These are phyloP conservation scores for Odontamblyopus rebecca DNA, from an alignment of 2,797 vertebrate genomes.

Conservation along the genomic window DNA sequence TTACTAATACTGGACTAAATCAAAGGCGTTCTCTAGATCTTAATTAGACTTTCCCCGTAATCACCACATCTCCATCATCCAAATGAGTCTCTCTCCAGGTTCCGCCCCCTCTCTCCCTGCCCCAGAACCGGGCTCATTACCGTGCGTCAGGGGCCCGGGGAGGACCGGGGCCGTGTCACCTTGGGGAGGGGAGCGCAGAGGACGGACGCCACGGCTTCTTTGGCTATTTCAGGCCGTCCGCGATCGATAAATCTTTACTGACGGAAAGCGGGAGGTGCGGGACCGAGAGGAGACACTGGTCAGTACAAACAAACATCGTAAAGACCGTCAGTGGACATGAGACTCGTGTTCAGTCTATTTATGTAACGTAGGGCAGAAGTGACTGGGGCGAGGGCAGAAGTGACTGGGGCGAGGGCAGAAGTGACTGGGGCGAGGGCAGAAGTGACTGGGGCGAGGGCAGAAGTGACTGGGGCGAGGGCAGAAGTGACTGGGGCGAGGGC, in stretches of 20 bases:
- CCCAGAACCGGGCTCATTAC: not conserved
- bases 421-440: not conserved
- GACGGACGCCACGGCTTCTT: constrained; percentile 4
- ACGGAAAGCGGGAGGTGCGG: not conserved
- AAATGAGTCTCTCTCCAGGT: not conserved
- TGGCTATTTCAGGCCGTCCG: not conserved
- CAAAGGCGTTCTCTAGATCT: not conserved
- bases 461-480: not conserved
- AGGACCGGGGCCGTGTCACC: constrained; percentile 9
- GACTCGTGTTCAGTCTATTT: not conserved
- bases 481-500: not conserved
- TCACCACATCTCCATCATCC: constrained; percentile 4
- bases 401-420: not conserved
- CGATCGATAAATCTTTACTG: constrained; percentile 7
- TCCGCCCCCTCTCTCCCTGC: not conserved
- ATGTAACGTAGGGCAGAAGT: not conserved
- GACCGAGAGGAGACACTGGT: not conserved
- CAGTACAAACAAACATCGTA: not conserved
- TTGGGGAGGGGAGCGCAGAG: not conserved
- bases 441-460: not conserved
- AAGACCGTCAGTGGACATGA: not conserved
- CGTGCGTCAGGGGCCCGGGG: constrained; percentile 1
- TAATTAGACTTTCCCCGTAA: not conserved
- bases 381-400: not conserved
- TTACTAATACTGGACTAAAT: not conserved